Evolutionary conservation across 1,140 invertebrate species (phyloP), one percentile per base, ranked within the genome.

Genomic region (Goniozus legneri): DNA sequence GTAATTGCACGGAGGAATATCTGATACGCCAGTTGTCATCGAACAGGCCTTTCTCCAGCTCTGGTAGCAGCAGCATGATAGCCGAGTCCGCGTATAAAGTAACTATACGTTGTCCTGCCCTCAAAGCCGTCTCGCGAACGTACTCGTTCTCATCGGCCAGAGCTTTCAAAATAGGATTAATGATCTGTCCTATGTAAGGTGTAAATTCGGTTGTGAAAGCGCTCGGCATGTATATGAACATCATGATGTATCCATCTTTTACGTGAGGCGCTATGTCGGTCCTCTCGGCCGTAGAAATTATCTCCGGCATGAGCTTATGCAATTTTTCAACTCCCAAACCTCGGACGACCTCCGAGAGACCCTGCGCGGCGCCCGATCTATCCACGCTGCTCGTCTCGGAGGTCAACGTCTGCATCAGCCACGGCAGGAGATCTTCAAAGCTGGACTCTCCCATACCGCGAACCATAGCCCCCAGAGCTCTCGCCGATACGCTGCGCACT

Each of bases 221-320:
- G 49, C 88, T 87, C 1, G 97, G 97, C 85, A 99, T 91, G 73
- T 98, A 99, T 67, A 99, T 99, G 71, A 98, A 99, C 91, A 99
- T 95, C 92, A 99, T 97, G 36, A 99, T 97, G 75, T 99, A 99
- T 19, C 97, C 97, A 78, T 99, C 97, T 62, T 97, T 93, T 0
- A 99, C 95, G 73, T 98, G 93, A 1, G 97, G 92, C 10, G 94
- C 92, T 56, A 98, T 94, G 71, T 98, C 95, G 1, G 86, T 85
- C 47, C 91, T 79, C 74, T 97, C 93, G 0, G 96, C 94, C 0
- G 95, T 98, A 20, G 86, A 81, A 54, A 99, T 98, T 50, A 99
- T 97, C 70, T 98, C 95, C 1, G 95, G 95, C 95, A 99, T 98
- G 13, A 98, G 81, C 69, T 92, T 94, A 57, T 97, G 87, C 36